Percentiles rank a stretch among this genome's conserved stretches.
These are phyloP conservation scores for Gasteruption jaculator DNA, from an alignment of 2,888 invertebrate genomes.

Conservation along the genomic window DNA sequence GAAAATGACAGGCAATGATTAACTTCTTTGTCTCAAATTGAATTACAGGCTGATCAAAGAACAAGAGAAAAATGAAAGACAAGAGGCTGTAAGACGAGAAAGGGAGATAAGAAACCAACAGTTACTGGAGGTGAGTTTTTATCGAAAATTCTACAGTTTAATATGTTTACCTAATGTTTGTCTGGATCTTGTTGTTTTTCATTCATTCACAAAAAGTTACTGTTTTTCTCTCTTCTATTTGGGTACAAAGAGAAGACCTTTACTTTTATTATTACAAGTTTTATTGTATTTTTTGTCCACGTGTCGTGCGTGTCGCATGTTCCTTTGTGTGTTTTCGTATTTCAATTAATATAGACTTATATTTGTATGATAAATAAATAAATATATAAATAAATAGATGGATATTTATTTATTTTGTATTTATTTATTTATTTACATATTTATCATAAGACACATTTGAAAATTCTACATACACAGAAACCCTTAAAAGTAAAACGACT, in stretches of 20 bases:
- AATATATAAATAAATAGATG: constrained; percentile 31
- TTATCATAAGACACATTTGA: constrained; percentile 17
- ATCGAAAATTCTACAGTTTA: constrained; percentile 5
- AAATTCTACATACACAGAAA: constrained; percentile 21
- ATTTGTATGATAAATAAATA: constrained; percentile 25
- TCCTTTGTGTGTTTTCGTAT: constrained; percentile 51
- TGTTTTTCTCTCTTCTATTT: constrained; percentile 45
- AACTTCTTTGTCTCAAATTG: too few species aligned
- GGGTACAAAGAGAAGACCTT: constrained; percentile 25
- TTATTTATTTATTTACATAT: constrained; percentile 25
- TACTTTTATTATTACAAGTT: constrained; percentile 35
- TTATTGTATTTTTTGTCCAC: constrained; percentile 46
- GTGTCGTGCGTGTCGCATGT: constrained; percentile 52
- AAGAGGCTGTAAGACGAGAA: constrained; percentile 78
- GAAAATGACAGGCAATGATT: too few species aligned
- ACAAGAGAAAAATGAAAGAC: constrained; percentile 74
- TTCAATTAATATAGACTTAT: constrained; percentile 34
- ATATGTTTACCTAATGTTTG: constrained; percentile 28
- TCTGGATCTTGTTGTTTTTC: constrained; percentile 45
- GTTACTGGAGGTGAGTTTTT: constrained; percentile 75
- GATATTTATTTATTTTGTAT: constrained; percentile 26
- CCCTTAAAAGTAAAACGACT: too few species aligned
- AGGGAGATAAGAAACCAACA: constrained; percentile 80
- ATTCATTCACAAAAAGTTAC: constrained; percentile 45
- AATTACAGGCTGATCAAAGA: constrained; percentile 61